Evolutionary conservation across 1,140 invertebrate genomes (phyloP), one percentile per base, ranked within the genome.

Genomic region (Drosophila hydei): DNA sequence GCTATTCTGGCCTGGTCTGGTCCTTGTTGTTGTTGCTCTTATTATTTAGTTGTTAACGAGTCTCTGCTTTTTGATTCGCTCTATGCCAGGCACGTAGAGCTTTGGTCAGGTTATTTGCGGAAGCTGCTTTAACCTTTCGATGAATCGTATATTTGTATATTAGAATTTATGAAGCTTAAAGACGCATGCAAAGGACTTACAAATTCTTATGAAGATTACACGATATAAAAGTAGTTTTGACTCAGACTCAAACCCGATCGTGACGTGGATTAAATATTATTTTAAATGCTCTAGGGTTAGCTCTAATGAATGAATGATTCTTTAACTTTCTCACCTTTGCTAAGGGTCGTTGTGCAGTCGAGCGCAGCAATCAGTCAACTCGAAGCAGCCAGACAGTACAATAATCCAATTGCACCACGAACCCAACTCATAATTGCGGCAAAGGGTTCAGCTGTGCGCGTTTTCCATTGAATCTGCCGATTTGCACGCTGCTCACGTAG

Each of bases 331-430:
- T 9, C 9, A 7, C 51, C n/a, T 11, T 23, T 14, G 0, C 7
- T 5, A 12, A 25, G 33, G 25, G 33, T 63, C 42, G 55, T 40
- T 40, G 16, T 21, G 16, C 51, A 63, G 23, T 25, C 60, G 18
- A 56, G 43, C 60, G 43, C 9, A 5, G 12, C 23, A 67, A 54
- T 67, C 30, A 23, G 21, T 67, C 63, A 58, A 27, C 42, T 67
- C 14, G 2, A 3, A 33, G 25, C 16, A 19, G 16, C 19, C 30
- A 48, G 33, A 59, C 43, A 43, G 65, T 42, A 61, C 16, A 42
- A 38, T 72, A 65, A 8, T 42, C 79, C 80, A 85, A 84, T 79
- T 74, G 80, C 68, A 79, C 59, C 68, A 42, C 79, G 79, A 65
- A 55, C 63, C 54, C 18, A 16, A 59, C 65, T 61, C 62, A 68